Evolutionary conservation across 37 sponge, comb jelly and placozoan genomes (phyloP), one percentile per base, ranked within the genome.

Genomic region (Halisarca cf. caerulea): DNA sequence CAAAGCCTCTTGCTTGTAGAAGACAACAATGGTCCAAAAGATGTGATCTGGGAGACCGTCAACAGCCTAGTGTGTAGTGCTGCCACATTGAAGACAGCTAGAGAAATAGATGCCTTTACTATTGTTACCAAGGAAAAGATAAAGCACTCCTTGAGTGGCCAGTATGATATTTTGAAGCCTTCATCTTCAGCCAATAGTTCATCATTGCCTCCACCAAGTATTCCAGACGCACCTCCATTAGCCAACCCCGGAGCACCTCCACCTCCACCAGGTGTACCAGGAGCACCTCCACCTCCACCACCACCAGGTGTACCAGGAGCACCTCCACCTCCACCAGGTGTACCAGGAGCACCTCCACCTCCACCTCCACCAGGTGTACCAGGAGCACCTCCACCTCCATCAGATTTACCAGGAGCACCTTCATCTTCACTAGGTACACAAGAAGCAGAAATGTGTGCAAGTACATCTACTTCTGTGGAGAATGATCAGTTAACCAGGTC

Each of bases 1-100:
- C 90, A 92, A 64, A 89, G 57, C 41, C 82, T 92, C 24, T 45
- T 89, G 0, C 82, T 89, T 5, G 18, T 92, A 0, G 90, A 89
- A 9, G 43, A 83, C 51, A 55, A 59, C 25, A 17, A 82, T 3
- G 59, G 59, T 0, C 74, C 44, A 41, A 62, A 74, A n/a, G 82
- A 73, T 45, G 84, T 53, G 17, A 77, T 92, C 55, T 92, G 93
- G 89, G 41, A 55, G 43, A 37, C 51, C 0, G 30, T 91, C 27
- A 83, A 91, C 43, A 23, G 58, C 23, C 27, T 91, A 3, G 36
- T 69, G 15, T 66, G 58, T 15, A 33, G 68, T 38, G 87, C 78
- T 9, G 84, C 79, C 11, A 40, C 69, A 23, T 55, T 89, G 55
- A 59, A 79, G 15, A 73, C 83, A 21, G 64, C 37, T 5, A 23